Evolutionary conservation across 1,140 invertebrate genomes (phyloP), one percentile per base, ranked within the genome.

Genomic region (Drosophila lacertosa): DNA sequence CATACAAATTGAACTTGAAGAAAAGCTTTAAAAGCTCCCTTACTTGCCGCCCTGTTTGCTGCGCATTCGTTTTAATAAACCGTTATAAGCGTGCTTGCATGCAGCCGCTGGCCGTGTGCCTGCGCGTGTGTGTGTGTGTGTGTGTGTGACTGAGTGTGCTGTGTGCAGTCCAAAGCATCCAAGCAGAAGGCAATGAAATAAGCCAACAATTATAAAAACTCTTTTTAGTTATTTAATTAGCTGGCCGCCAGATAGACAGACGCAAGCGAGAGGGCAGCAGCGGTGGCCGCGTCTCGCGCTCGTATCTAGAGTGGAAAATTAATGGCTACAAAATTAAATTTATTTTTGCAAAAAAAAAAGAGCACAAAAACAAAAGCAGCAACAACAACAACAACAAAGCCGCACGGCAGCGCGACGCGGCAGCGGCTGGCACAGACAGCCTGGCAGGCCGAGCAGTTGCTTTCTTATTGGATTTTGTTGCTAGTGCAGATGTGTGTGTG

Each of bases 251-350:
- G 50, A 22, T 53, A 55, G 9, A 35, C 24, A 51, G 3, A 62
- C 33, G 65, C 40, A 48, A 53, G 48, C 5, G 45, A 32, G 55
- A 45, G 29, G 50, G 13, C 10, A 13, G 45, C 45, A 48, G 26
- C 45, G 45, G 35, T 55, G 57, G 35, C 64, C 53, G 44, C 47
- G 53, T 59, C 54, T 65, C 60, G 64, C 68, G 75, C 48, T 86
- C 81, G 81, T 84, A 84, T 84, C 81, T 84, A 84, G 81, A 84
- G 81, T 84, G 82, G 81, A 84, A 84, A 84, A 88, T 84, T 84
- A 84, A 84, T 84, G 82, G 82, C 82, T 81, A 77, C 80, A 84
- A 84, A 84, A 86, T 84, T 86, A 84, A 84, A 84, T 86, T 86
- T 86, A 86, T 84, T 70, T 84, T 88, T 84, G 77, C 77, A 86